Evolutionary conservation across 1,140 invertebrate genomes (phyloP), one percentile per base, ranked within the genome.

Genomic region (Idris sp.): DNA sequence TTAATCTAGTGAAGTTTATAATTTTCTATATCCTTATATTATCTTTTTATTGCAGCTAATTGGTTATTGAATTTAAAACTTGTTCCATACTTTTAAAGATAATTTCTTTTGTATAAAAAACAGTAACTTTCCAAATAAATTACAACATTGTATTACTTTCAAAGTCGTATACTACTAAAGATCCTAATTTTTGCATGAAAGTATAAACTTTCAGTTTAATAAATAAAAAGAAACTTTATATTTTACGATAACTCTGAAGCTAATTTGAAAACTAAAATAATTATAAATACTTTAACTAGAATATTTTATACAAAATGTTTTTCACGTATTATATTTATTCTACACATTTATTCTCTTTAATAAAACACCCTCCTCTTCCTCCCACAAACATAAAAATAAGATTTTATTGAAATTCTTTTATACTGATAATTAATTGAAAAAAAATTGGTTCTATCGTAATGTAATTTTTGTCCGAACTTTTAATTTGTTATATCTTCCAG

Each of bases 81-180:
- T 33, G 3, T 16, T 26, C 18, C 41, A 40, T 43, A 44, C 36
- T 58, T 19, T 58, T 46, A 58, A 33, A 38, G 31, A 59, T 46
- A 59, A 41, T 48, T 59, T n/a, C n/a, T n/a, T n/a, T n/a, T n/a
- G n/a, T n/a, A 49, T 10, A 61, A 31, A 61, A 61, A 19, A 49
- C 16, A 26, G 11, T 1, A 64, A 64, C 28, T 65, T 65, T 53
- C 46, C 28, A 65, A 65, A 54, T 65, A 65, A 65, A 54, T 54
- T 65, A 38, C 40, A 36, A 44, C 48, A 22, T 54, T 64, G 18
- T 53, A 64, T 44, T 26, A 54, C 48, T 54, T 65, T 46, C 22
- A 14, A 65, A 53, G 49, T 65, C 26, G 58, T 53, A 64, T 44
- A 51, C 36, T 51, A 43, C 43, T 48, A 49, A 51, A 53, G 59